These are phyloP conservation scores for Rhyacichthys aspro DNA, from an alignment of 2,797 vertebrate genomes.

Conservation along the genomic window DNA sequence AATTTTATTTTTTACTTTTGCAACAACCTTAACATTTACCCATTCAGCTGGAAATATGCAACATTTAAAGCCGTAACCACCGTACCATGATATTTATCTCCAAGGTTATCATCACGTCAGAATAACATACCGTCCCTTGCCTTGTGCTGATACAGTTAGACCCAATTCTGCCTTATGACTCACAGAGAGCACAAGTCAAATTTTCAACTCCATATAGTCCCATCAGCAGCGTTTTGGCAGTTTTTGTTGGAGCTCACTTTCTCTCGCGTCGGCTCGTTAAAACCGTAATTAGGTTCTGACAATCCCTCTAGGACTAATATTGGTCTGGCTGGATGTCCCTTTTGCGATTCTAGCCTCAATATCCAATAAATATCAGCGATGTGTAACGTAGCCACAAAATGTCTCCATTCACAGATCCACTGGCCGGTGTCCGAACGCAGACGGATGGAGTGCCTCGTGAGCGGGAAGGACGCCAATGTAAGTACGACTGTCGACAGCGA, in stretches of 20 bases:
- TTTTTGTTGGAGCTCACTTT: constrained; percentile 47
- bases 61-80: no score
- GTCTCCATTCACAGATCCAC: constrained; percentile 85
- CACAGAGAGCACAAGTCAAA: constrained; percentile 19
- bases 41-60: no score
- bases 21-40: no score
- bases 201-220: constrained; percentile 22
- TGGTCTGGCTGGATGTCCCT: constrained; percentile 52
- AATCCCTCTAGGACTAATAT: constrained; percentile 60
- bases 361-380: constrained; percentile 59
- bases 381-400: constrained; percentile 60
- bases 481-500: constrained; percentile 70
- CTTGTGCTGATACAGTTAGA: no score
- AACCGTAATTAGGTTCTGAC: constrained; percentile 56
- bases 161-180: neutral
- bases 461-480: constrained; percentile 95
- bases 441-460: constrained; percentile 93
- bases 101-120: no score
- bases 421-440: constrained; percentile 94
- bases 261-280: constrained; percentile 47
- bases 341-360: constrained; percentile 41
- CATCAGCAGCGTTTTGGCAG: constrained; percentile 22
- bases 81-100: no score
- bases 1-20: no score
- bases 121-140: no score